Evolutionary conservation across 2,113 vertebrate species (phyloP).

Genomic region (Trachemys scripta): DNA sequence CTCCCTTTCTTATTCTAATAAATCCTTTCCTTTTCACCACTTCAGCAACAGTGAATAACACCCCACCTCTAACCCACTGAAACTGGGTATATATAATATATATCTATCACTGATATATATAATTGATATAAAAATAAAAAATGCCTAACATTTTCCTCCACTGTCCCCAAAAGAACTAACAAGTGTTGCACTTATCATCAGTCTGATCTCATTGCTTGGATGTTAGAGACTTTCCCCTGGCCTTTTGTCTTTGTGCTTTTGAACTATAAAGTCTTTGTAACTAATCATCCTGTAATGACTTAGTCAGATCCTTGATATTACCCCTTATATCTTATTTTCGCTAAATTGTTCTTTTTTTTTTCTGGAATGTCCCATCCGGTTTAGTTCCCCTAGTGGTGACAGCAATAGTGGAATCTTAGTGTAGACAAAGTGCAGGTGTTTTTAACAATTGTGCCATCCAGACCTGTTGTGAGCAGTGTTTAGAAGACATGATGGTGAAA

Average conservation of each 20-base stretch:
- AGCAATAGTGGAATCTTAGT: neutral
- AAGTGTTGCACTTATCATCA: neutral
- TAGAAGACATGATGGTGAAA: neutral
- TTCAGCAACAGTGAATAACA: neutral
- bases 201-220: neutral
- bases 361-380: neutral
- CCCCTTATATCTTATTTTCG: neutral
- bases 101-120: no score
- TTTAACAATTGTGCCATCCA: neutral
- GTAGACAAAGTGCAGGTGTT: neutral
- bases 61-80: neutral
- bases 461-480: neutral
- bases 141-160: neutral
- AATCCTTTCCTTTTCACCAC: neutral
- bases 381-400: neutral
- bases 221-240: neutral
- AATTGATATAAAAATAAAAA: no score
- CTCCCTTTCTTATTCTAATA: neutral
- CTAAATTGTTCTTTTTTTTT: neutral
- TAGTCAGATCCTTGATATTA: neutral
- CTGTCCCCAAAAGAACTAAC: neutral
- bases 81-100: neutral
- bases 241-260: neutral
- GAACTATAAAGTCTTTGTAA: neutral
- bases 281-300: neutral